Conservation (phyloP, 1,140 invertebrate species). For the Drosophila pseudoananassae region DNA sequence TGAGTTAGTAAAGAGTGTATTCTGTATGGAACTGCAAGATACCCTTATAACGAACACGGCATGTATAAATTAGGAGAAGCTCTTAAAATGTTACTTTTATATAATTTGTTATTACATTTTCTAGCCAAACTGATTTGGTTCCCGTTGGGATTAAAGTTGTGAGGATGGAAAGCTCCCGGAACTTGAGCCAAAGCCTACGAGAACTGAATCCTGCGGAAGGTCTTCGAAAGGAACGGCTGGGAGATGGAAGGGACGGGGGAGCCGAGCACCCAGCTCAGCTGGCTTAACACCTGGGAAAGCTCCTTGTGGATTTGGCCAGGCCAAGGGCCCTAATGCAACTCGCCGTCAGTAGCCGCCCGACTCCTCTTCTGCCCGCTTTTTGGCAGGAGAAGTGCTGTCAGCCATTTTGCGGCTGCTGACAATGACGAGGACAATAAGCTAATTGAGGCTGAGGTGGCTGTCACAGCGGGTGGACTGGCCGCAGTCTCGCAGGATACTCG, state of each 20-base stretch:
- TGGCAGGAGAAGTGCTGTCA: slow-evolving; percentile 26
- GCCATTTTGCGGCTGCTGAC: slow-evolving; percentile 38
- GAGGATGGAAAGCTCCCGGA: slow-evolving; percentile 7
- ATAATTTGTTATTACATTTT: too few relatives aligned
- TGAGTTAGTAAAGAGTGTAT: neutral
- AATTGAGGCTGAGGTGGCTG: slow-evolving; percentile 51
- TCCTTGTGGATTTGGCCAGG: slow-evolving; percentile 70
- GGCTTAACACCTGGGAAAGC: slow-evolving; percentile 70
- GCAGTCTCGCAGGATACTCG: slow-evolving; percentile 6
- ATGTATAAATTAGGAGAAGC: too few relatives aligned
- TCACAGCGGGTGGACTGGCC: slow-evolving; percentile 36
- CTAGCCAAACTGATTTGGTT: neutral
- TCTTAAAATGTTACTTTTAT: too few relatives aligned
- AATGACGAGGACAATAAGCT: slow-evolving; percentile 46
- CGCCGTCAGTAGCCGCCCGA: neutral
- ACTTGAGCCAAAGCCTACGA: slow-evolving; percentile 27
- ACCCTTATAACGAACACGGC: too few relatives aligned
- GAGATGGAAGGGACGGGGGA: too few relatives aligned
- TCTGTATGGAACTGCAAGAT: too few relatives aligned
- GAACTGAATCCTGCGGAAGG: neutral
- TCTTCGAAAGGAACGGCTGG: neutral
- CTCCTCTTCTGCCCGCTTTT: neutral
- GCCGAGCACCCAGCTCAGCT: slow-evolving; percentile 33
- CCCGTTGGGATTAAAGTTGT: slow-evolving; percentile 8
- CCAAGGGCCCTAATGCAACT: slow-evolving; percentile 44